These are phyloP conservation scores for Tenebrio molitor DNA, from an alignment of 1,140 invertebrate species.

Conservation along the genomic window DNA sequence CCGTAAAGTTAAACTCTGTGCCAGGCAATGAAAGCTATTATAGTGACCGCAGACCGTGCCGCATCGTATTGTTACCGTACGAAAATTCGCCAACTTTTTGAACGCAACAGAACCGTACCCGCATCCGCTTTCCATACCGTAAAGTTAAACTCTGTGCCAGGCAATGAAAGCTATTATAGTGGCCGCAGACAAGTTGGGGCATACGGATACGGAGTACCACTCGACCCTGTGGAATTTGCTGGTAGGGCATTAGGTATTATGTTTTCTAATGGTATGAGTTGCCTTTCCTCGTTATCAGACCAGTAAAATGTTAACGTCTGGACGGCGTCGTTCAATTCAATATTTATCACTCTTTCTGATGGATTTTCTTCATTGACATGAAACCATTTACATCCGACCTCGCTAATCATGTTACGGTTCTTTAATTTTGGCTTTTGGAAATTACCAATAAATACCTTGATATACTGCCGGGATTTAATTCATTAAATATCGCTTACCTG, in stretches of 20 bases:
- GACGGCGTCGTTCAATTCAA: not conserved
- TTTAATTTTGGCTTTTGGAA: slow-evolving; percentile 11
- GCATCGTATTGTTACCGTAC: too few species aligned
- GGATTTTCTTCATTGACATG: slow-evolving; percentile 1
- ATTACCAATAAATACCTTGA: slow-evolving; percentile 4
- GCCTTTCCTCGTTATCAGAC: not conserved
- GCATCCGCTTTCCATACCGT: too few species aligned
- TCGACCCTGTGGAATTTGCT: not conserved
- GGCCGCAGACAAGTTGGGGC: not conserved
- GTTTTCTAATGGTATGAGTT: slow-evolving; percentile 1
- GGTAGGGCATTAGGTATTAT: not conserved
- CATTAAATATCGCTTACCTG: slow-evolving; percentile 4
- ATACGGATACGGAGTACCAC: not conserved
- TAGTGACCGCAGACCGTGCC: too few species aligned
- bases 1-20: too few species aligned
- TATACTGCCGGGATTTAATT: slow-evolving; percentile 1
- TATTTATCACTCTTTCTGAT: not conserved
- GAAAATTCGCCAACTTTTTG: too few species aligned
- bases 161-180: too few species aligned
- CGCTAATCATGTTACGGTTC: slow-evolving; percentile 2
- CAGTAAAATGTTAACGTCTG: not conserved
- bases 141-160: too few species aligned
- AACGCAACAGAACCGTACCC: too few species aligned
- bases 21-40: too few species aligned
- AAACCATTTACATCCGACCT: slow-evolving; percentile 3